Base-by-base conservation (phyloP, 2,797 vertebrate species). In the Psittacula derbiana region DNA sequence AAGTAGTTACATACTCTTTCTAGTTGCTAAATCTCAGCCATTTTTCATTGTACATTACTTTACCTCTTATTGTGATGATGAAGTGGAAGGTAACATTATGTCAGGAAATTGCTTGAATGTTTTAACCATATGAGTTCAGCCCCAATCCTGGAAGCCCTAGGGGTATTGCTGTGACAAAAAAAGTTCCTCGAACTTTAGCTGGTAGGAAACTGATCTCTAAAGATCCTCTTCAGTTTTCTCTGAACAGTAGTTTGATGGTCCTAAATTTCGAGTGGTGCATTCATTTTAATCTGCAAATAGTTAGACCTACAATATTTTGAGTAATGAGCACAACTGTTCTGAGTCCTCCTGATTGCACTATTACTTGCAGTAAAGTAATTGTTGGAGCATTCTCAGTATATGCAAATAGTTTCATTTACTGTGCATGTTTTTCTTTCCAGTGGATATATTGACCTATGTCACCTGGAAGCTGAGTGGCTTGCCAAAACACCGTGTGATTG, bases 381-480 rank as follows among this genome's bases (percentile, higher is more conserved):
- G 28, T 27, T 64, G 78, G 27, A 61, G 12, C 27, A 19, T 60
- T 76, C 36, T 69, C 49, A 66, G 18, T 16, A 6, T 31, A 20
- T 28, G 47, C 15, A 21, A 92, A 47, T 20, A 16, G n/a, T 62
- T 87, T 83, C 1, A 64, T n/a, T 91, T 73, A 46, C 40, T 52
- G 1, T 67, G 27, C 24, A 0, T 64, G 23, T 79, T 88, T 67
- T 70, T 64, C 33, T 69, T 85, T 94, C 23, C 94, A 99, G 99
- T 99, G 95, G 99, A 99, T 58, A 98, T 99, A 95, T 96, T 99
- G 94, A 99, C 99, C 23, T 99, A 99, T 1, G 98, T 99, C 55
- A 99, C 99, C 61, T 99, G 99, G 99, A 99, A 99, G 92, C 98
- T 99, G 82, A 99, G 99, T 25, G 99, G 99, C 16, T 97, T 99